Percentiles rank a stretch among this genome's conserved stretches.
These are phyloP conservation scores for Muscicapa comitata DNA, from an alignment of 2,797 vertebrate species.

Conservation along the genomic window DNA sequence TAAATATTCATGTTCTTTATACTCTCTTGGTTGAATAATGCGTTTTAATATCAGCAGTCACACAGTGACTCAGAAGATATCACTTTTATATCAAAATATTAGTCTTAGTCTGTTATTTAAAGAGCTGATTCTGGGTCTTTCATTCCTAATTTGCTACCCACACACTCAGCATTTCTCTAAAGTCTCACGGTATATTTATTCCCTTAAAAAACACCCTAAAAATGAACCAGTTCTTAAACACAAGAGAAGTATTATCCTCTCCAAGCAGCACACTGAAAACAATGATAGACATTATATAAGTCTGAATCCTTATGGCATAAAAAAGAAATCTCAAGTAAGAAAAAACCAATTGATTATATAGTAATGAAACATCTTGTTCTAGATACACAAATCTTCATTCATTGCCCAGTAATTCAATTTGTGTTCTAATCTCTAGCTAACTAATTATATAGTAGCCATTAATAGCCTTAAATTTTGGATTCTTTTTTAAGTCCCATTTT, in stretches of 20 bases:
- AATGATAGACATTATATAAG: neutral
- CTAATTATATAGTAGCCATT: neutral
- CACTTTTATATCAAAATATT: neutral
- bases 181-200: neutral
- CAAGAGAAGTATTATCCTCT: neutral
- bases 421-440: neutral
- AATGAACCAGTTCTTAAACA: neutral
- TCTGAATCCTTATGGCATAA: neutral
- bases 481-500: neutral
- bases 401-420: neutral
- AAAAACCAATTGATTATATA: neutral
- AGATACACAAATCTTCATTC: neutral
- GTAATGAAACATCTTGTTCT: neutral
- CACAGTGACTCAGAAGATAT: neutral
- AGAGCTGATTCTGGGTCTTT: neutral
- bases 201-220: neutral
- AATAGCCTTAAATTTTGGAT: neutral
- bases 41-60: neutral
- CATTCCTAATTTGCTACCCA: neutral
- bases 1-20: neutral
- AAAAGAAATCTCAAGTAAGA: neutral
- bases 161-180: neutral
- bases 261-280: neutral
- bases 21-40: neutral
- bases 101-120: neutral